A percentile compares a stretch with the other conserved stretches of the same genome.
Conservation (phyloP, 1,140 invertebrate genomes). For the Nixonia krombeini region DNA sequence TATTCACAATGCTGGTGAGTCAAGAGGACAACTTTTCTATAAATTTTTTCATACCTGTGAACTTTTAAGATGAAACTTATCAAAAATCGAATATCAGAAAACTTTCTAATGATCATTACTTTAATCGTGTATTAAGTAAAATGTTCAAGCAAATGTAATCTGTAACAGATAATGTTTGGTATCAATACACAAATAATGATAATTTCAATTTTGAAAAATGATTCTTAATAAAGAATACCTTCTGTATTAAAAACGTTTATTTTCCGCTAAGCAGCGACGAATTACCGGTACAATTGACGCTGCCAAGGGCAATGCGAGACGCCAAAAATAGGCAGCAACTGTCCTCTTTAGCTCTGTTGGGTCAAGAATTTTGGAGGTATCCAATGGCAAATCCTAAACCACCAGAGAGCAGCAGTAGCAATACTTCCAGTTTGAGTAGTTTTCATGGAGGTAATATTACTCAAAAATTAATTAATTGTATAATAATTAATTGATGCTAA, state of each 20-base stretch:
- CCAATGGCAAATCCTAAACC: conserved; percentile 81
- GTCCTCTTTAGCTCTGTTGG: conserved; percentile 89
- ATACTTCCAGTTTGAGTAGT: conserved; percentile 68
- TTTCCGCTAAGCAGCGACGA: conserved; percentile 81
- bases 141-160: too few species aligned
- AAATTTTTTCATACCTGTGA: conserved; percentile 21
- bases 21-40: conserved; percentile 27
- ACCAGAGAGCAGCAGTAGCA: conserved; percentile 65
- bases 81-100: too few species aligned
- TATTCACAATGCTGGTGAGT: conserved; percentile 93
- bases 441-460: conserved; percentile 64
- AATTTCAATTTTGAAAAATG: too few species aligned
- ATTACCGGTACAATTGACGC: conserved; percentile 88
- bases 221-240: too few species aligned
- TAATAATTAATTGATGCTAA: too few species aligned
- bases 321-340: conserved; percentile 91
- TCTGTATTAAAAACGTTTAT: conserved; percentile 2
- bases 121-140: too few species aligned
- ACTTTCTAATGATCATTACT: too few species aligned
- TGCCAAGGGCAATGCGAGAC: conserved; percentile 86
- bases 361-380: conserved; percentile 95
- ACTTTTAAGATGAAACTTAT: conserved; percentile 5
- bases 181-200: too few species aligned
- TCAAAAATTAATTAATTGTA: too few species aligned
- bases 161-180: too few species aligned